Evolutionary conservation across 1,140 invertebrate genomes (phyloP), one percentile per base, ranked within the genome.

Genomic region (Potamilus streckersoni): DNA sequence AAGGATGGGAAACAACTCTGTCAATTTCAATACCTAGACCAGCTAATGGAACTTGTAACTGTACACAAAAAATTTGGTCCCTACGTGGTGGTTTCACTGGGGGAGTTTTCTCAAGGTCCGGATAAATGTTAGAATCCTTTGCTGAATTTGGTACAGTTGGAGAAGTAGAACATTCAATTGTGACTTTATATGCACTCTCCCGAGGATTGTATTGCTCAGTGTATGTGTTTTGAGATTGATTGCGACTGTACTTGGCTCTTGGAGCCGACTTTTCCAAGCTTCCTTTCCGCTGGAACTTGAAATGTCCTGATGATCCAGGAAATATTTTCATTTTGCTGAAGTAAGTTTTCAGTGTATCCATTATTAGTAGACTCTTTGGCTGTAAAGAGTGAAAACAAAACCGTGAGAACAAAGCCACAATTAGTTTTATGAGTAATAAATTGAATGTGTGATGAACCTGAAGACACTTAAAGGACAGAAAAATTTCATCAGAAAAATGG

Each of bases 281-380:
- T 17, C 75, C 75, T 61, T 77, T 77, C 55, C 75, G 55, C 13
- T 57, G 31, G 49, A 77, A 77, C 19, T 49, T 66, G 64, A 55
- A 69, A 61, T 77, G 49, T 63, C 38, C 20, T 63, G 59, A 65
- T 76, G 74, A 49, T 23, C 69, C 64, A 61, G 75, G 75, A 55
- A 77, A 55, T 55, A 77, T 72, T 69, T 77, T 77, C 75, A 77
- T 77, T 67, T 77, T 77, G 38, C 56, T 77, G 63, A 77, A 77
- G 55, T 77, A 77, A 4, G 75, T 68, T 69, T 77, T 77, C 31
- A 77, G 57, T 59, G 75, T 70, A 69, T 77, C 75, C 75, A 77
- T 77, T n/a, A 23, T 23, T 62, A 61, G 60, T 61, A n/a, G 20
- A 4, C 60, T 23, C 20, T 8, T 62, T 19, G 8, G 4, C 19